Evolutionary conservation across 1,140 invertebrate species (phyloP), one percentile per base, ranked within the genome.

Genomic region (Prorops nasuta): DNA sequence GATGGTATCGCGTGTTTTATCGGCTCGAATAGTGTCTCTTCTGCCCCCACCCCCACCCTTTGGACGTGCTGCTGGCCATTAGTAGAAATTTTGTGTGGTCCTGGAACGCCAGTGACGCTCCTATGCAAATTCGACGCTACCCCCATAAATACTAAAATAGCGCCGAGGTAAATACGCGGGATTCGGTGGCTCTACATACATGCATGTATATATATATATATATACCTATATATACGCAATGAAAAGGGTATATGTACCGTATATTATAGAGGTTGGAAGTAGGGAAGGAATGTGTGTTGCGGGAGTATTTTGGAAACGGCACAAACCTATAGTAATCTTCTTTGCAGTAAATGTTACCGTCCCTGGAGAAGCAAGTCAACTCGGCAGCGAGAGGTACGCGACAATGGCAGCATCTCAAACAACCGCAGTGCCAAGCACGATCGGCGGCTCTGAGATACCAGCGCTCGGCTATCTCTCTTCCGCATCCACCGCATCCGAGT

Each of bases 311-410:
- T 14, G 34, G 6, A n/a, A 35, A n/a, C 3, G 14, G n/a, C 2
- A 70, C 81, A 80, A 78, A 96, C 93, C 92, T 88, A 75, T 92
- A 94, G 73, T 96, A 97, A 76, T 97, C 94, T 63, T 95, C 90
- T 72, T 94, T 94, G 82, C 94, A 97, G 74, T 93, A 96, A 63
- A 96, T 95, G 67, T 90, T 89, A 44, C 91, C 90, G 63, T 94
- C 91, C 44, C 91, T 79, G 4, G 90, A 85, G 75, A 93, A 97
- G 76, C 94, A 97, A 54, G 91, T 93, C 39, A 91, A 78, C 70
- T 95, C 90, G 1, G 88, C 83, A 69, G 93, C 91, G 18, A 96
- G 80, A 1, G 89, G 85, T 44, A 91, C 74, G 49, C 89, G 85
- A 74, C 94, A 96, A 65, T 92, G 88, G 71, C 84, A 88, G 76